These are phyloP conservation scores for Cuculus canorus DNA, from an alignment of 2,797 vertebrate species.

Conservation along the genomic window DNA sequence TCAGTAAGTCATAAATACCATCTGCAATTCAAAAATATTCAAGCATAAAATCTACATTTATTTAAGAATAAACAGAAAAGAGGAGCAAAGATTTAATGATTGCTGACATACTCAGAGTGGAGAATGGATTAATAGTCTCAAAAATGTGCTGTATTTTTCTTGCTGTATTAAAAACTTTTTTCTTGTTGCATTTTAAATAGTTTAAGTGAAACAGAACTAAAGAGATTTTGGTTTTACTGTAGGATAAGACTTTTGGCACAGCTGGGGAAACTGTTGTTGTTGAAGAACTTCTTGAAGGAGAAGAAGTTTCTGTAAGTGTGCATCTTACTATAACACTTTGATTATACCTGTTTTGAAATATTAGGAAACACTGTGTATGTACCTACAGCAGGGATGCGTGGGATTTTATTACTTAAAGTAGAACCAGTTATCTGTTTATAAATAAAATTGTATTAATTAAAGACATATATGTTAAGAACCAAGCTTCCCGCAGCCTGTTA, in stretches of 20 bases:
- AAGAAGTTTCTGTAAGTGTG: constrained; percentile 92
- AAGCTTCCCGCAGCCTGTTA: neutral
- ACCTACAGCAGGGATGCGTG: neutral
- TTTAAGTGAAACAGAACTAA: neutral
- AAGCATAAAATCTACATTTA: neutral
- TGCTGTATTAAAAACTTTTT: neutral
- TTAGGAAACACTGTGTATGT: neutral
- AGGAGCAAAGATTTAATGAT: neutral
- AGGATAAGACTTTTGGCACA: constrained; percentile 89
- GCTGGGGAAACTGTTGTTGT: constrained; percentile 94
- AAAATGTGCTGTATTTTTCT: neutral
- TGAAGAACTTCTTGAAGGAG: constrained; percentile 94
- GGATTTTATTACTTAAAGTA: neutral
- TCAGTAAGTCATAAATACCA: neutral
- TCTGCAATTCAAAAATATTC: neutral
- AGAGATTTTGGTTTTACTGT: neutral
- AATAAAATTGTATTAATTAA: neutral
- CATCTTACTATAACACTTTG: neutral
- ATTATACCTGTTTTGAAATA: neutral
- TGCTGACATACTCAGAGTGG: neutral
- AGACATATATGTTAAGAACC: neutral
- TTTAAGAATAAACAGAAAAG: neutral
- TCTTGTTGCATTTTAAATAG: neutral
- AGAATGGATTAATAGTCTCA: neutral
- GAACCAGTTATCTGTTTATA: neutral